These are phyloP conservation scores for Enoplosus armatus DNA, from an alignment of 2,797 vertebrate species.

Conservation along the genomic window DNA sequence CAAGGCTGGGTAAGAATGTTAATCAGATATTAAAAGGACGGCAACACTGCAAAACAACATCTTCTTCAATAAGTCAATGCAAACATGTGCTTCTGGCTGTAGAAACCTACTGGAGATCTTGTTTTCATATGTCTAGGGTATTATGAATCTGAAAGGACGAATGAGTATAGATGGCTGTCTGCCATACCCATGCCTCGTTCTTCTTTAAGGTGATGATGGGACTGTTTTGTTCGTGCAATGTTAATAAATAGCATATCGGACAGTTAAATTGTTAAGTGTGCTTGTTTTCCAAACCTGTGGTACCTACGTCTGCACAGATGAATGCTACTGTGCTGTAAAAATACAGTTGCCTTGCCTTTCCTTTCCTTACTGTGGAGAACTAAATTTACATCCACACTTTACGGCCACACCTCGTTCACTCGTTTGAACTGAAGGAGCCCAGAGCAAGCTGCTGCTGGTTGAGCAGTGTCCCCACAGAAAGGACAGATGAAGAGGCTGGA, in stretches of 20 bases:
- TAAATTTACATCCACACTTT: not conserved
- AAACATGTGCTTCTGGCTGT: not conserved
- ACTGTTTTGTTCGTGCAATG: not conserved
- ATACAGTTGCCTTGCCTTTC: too few species aligned
- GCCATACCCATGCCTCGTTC: not conserved
- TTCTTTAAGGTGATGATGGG: not conserved
- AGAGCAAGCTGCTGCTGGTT: not conserved
- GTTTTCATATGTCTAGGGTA: not conserved
- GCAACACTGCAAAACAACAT: conserved; percentile 18
- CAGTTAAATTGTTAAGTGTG: not conserved
- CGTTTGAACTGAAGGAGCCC: not conserved
- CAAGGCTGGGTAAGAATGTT: conserved; percentile 57
- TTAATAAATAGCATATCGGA: not conserved
- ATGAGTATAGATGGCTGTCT: not conserved
- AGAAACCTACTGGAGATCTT: not conserved
- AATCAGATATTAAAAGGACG: conserved; percentile 56
- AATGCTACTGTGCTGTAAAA: too few species aligned
- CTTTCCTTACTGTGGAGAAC: not conserved
- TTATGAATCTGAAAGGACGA: not conserved
- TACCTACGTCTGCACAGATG: too few species aligned
- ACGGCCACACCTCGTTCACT: not conserved
- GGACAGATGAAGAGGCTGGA: not conserved
- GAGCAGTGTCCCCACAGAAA: not conserved
- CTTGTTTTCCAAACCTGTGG: not conserved
- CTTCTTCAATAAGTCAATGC: conserved; percentile 7